A percentile compares a stretch with the other conserved stretches of the same genome.
phyloP scores from a whole-genome alignment of 2,797 vertebrate genomes.

The Sebastes glaucus region DNA sequence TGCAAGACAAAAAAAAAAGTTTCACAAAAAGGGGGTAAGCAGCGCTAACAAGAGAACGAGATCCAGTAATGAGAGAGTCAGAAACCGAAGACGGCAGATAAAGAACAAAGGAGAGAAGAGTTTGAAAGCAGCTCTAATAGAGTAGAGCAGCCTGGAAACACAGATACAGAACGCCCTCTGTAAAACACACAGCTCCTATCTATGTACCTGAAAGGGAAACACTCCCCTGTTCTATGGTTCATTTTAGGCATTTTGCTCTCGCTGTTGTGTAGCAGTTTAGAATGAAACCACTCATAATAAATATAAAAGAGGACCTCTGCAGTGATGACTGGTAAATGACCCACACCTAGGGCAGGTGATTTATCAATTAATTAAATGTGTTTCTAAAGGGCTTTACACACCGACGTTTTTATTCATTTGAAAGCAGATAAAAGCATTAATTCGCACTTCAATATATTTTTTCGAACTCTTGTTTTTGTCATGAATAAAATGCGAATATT shows the following conservation, averaged over 20 bases:
- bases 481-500: too few species aligned
- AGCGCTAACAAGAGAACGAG: slow-evolving; percentile 9
- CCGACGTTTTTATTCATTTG: too few species aligned
- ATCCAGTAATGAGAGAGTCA: slow-evolving; percentile 14
- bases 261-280: not conserved
- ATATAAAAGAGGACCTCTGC: not conserved
- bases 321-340: not conserved
- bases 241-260: not conserved
- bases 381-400: not conserved
- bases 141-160: not conserved
- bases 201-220: not conserved
- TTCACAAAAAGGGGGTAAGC: not conserved
- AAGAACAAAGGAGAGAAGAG: slow-evolving; percentile 29
- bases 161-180: not conserved
- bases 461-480: too few species aligned
- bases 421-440: too few species aligned
- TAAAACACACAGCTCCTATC: not conserved
- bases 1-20: not conserved
- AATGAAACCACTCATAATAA: not conserved
- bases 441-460: too few species aligned
- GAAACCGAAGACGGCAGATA: slow-evolving; percentile 11
- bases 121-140: slow-evolving; percentile 1
- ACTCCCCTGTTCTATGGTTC: not conserved
- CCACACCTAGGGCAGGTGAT: not conserved
- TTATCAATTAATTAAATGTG: not conserved